Evolutionary conservation across 2,113 vertebrate species (phyloP).

Genomic region (Actenoides hombroni): DNA sequence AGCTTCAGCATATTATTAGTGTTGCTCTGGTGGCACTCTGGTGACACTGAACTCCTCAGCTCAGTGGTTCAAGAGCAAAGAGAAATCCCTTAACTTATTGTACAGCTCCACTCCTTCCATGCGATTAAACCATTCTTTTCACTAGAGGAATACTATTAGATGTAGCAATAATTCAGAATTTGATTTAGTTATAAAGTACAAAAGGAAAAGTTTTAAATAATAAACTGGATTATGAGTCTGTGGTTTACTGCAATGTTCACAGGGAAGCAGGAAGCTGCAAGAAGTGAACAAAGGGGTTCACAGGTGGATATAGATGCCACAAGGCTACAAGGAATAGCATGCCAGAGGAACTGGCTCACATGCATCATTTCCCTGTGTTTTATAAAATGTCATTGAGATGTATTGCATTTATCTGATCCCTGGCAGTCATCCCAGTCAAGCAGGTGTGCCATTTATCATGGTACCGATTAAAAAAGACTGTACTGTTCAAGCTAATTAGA

Average conservation of each 20-base stretch:
- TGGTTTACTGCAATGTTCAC: neutral
- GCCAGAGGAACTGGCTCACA: neutral
- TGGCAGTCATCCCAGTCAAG: constrained; percentile 54
- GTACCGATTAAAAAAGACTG: neutral
- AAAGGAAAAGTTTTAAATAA: neutral
- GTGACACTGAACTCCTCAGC: neutral
- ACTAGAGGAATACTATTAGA: neutral
- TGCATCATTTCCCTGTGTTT: constrained; percentile 28
- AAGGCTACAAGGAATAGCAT: neutral
- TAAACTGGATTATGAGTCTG: neutral
- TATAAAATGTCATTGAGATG: constrained; percentile 33
- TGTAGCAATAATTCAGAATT: neutral
- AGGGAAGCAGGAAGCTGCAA: neutral
- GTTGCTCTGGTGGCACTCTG: neutral
- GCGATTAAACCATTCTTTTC: neutral
- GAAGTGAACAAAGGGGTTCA: neutral
- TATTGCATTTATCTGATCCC: constrained; percentile 27
- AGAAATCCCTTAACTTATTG: neutral
- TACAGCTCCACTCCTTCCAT: neutral
- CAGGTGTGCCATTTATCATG: constrained; percentile 61
- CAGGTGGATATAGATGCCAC: neutral
- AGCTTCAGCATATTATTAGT: neutral
- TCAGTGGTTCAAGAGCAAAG: neutral
- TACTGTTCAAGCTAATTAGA: constrained; percentile 35
- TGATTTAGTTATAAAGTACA: neutral